These are phyloP conservation scores for Catalaphyllia jardinei DNA, from an alignment of 64 coral and sea anemone genomes.

Conservation along the genomic window DNA sequence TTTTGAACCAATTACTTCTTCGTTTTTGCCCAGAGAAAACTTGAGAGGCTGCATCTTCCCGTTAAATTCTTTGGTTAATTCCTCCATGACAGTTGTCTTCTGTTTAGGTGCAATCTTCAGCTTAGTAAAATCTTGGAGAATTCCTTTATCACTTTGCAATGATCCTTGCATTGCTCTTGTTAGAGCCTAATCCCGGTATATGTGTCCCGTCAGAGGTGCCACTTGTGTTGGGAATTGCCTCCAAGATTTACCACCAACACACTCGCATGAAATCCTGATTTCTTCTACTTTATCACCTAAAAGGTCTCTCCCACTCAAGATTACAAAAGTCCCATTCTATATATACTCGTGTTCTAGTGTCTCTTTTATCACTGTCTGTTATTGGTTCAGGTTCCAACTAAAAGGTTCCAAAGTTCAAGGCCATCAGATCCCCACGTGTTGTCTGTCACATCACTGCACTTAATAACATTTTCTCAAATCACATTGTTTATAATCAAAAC, in stretches of 20 bases:
- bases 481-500: not conserved
- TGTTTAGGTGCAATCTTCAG: no score
- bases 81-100: no score
- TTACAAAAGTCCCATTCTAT: not conserved
- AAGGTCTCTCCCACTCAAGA: not conserved
- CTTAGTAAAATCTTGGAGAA: no score
- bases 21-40: no score
- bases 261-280: not conserved
- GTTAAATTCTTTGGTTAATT: no score
- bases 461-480: not conserved
- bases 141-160: no score
- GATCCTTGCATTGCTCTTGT: no score
- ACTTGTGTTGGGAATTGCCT: slow-evolving; percentile 2
- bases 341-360: not conserved
- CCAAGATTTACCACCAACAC: not conserved
- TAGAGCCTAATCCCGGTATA: no score
- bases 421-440: not conserved
- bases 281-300: not conserved
- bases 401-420: not conserved
- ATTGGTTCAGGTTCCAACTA: not conserved
- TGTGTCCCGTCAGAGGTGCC: no score
- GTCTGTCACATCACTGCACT: not conserved
- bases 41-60: no score
- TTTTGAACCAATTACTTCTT: no score
- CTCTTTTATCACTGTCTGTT: not conserved